Base-by-base conservation (phyloP, 2,113 vertebrate species). In the Lepidothrix coronata region DNA sequence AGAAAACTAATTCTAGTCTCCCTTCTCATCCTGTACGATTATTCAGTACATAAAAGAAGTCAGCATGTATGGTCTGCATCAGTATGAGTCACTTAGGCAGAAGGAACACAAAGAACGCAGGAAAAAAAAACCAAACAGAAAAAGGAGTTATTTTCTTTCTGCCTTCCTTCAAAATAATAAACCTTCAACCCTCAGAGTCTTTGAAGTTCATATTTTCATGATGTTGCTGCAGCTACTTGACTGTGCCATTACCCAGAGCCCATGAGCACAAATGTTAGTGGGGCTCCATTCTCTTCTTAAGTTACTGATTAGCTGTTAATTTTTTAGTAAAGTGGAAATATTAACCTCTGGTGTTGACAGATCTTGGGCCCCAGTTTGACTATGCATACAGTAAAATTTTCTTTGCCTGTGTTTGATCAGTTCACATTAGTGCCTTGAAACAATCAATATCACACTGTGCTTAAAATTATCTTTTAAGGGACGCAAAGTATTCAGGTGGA, bases 361-460 rank as follows among this genome's bases (percentile, higher is more conserved):
- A 84, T 43, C 33, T 62, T 27, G 33, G 71, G 24, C 52, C 58
- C 67, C 77, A 27, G 52, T 84, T 78, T 68, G 88, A 33, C 86
- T 93, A 25, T 30, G 80, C 49, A 54, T 66, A 95, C 94, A 92
- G 89, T 78, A 88, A 82, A 82, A 54, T 71, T 89, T 95, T 41
- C 72, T 91, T 52, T 70, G 3, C 1, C 51, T 61, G 55, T 79
- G 75, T 95, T 93, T 97, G 94, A 94, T 97, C 87, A 93, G 89
- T 75, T 91, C 83, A 46, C 75, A 73, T 93, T 94, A 88, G 43
- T 49, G 57, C 78, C 89, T 85, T 35, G 21, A 91, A 96, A 97
- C 92, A 97, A 95, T 95, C 93, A 65, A 95, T 96, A 97, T 91
- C 97, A 97, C 87, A 96, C 97, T 96, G 96, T 85, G 97, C 89